Conservation (phyloP, 2,888 invertebrate genomes). For the Diachrysia chrysitis region DNA sequence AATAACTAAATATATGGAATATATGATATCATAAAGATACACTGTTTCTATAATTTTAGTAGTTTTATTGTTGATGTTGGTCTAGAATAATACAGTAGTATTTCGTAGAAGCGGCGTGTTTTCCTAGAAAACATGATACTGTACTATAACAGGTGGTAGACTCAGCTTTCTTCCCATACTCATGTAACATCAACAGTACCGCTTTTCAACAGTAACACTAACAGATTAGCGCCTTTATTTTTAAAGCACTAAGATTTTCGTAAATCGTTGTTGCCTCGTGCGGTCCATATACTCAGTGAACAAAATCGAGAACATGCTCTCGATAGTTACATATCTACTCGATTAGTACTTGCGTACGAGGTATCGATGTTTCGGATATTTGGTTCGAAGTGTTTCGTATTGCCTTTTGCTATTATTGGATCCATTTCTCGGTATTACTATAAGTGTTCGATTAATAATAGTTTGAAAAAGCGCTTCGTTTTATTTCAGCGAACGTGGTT, state of each 20-base stretch:
- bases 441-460: conserved; percentile 5
- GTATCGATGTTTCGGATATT: conserved; percentile 22
- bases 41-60: not conserved
- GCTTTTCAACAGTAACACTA: not conserved
- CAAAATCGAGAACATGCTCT: conserved; percentile 29
- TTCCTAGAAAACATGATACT: not conserved
- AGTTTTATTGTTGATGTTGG: not conserved
- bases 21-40: not conserved
- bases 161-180: conserved; percentile 43
- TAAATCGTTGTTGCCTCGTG: not conserved
- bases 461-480: not conserved
- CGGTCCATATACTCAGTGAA: not conserved
- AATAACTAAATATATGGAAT: not conserved
- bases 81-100: not conserved
- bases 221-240: not conserved
- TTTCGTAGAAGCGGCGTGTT: not conserved
- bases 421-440: conserved; percentile 12
- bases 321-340: conserved; percentile 23
- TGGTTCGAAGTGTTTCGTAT: conserved; percentile 23
- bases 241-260: not conserved
- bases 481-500: not conserved
- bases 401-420: conserved; percentile 27
- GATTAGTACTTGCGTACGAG: conserved; percentile 23
- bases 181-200: conserved; percentile 24
- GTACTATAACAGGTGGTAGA: conserved; percentile 25